These are phyloP conservation scores for Magallana angulata DNA, from an alignment of 1,140 invertebrate species.

Conservation along the genomic window DNA sequence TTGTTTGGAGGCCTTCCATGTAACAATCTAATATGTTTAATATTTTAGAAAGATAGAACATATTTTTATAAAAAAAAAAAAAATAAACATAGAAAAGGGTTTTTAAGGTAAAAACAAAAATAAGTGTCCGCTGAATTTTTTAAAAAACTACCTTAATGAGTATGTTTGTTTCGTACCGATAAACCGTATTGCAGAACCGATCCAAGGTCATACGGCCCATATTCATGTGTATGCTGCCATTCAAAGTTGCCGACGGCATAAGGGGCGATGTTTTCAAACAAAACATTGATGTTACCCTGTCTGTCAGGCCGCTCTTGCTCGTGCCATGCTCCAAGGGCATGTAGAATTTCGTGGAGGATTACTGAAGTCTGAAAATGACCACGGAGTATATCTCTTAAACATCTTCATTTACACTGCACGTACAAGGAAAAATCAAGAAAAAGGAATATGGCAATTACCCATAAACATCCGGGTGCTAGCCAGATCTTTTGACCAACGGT, in stretches of 20 bases:
- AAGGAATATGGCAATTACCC: background rate
- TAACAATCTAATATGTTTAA: too few relatives aligned
- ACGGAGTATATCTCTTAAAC: background rate
- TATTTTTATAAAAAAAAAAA: too few relatives aligned
- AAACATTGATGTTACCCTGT: background rate
- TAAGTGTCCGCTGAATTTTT: too few relatives aligned
- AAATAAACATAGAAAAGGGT: too few relatives aligned
- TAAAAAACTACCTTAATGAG: too few relatives aligned
- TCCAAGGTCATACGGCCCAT: background rate
- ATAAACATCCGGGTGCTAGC: slow-evolving; percentile 15
- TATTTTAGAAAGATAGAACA: too few relatives aligned
- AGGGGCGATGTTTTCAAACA: slow-evolving; percentile 1
- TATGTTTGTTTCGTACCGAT: background rate
- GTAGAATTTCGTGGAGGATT: background rate
- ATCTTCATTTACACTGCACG: background rate
- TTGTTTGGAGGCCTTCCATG: too few relatives aligned
- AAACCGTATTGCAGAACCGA: background rate
- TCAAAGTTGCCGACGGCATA: background rate
- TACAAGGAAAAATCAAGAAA: background rate
- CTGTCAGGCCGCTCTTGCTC: slow-evolving; percentile 4
- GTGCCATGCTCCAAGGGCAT: background rate
- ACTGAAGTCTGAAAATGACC: background rate
- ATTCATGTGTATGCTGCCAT: background rate
- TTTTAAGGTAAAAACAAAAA: too few relatives aligned
- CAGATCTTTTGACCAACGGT: background rate